Evolutionary conservation across 2,888 invertebrate genomes (phyloP).

Genomic region (Psococerastis gibbosa): DNA sequence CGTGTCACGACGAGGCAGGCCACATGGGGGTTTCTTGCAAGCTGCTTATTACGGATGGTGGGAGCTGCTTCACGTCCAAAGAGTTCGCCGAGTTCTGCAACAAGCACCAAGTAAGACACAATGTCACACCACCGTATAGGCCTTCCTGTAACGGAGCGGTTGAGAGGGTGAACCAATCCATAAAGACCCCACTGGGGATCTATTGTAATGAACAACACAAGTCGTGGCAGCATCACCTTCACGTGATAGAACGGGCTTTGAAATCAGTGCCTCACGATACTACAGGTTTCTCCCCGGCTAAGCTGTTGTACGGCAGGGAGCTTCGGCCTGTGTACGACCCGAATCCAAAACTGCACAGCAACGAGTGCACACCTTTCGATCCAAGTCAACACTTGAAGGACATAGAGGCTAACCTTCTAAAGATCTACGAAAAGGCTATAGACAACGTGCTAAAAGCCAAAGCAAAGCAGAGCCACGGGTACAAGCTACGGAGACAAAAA

Average conservation of each 20-base stretch:
- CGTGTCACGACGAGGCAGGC: background rate
- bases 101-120: slow-evolving; percentile 8
- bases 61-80: slow-evolving; percentile 15
- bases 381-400: too few relatives aligned
- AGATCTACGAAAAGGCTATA: too few relatives aligned
- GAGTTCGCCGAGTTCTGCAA: slow-evolving; percentile 13
- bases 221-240: slow-evolving; percentile 17
- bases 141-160: slow-evolving; percentile 2
- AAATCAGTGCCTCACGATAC: slow-evolving; percentile 16
- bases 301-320: slow-evolving; percentile 13
- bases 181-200: slow-evolving; percentile 17
- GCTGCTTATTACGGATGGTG: slow-evolving; percentile 17
- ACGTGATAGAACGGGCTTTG: slow-evolving; percentile 17
- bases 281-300: slow-evolving; percentile 15
- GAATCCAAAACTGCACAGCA: too few relatives aligned
- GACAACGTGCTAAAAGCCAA: too few relatives aligned
- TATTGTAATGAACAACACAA: slow-evolving; percentile 17
- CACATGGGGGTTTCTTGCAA: slow-evolving; percentile 12
- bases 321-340: background rate
- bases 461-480: too few relatives aligned
- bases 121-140: background rate
- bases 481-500: too few relatives aligned
- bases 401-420: too few relatives aligned
- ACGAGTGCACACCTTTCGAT: too few relatives aligned
- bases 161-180: slow-evolving; percentile 17